A percentile compares a stretch with the other conserved stretches of the same genome.
These are phyloP conservation scores for Phycodurus eques DNA, from an alignment of 2,113 vertebrate genomes.

Conservation along the genomic window DNA sequence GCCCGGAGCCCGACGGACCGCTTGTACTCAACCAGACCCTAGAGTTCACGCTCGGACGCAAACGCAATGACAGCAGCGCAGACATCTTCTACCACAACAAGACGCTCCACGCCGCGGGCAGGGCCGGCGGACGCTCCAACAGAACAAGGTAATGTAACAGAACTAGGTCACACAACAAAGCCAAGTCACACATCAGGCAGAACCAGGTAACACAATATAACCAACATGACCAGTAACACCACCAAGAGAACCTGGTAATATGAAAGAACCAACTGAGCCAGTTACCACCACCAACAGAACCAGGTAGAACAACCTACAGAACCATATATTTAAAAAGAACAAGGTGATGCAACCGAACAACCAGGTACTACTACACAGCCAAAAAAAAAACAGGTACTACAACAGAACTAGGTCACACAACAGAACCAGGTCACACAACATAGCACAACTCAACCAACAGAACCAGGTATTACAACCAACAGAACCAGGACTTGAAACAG, in stretches of 20 bases:
- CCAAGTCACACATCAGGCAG: not conserved
- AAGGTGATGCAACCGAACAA: no score
- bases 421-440: no score
- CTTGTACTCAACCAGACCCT: constrained; percentile 77
- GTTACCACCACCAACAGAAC: not conserved
- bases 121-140: constrained; percentile 78
- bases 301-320: not conserved
- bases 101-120: constrained; percentile 67
- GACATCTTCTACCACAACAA: constrained; percentile 75
- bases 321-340: not conserved
- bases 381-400: not conserved
- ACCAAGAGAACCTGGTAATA: not conserved
- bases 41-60: constrained; percentile 78
- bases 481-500: not conserved
- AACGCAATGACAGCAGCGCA: constrained; percentile 78
- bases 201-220: not conserved
- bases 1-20: constrained; percentile 50
- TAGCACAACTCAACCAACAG: no score
- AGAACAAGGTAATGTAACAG: constrained; percentile 81
- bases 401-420: not conserved
- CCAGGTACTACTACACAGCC: no score
- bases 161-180: not conserved
- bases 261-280: not conserved
- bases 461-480: no score
- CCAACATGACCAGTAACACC: not conserved